Evolutionary conservation across 1,140 invertebrate species (phyloP).

Genomic region (Antheraea pernyi): DNA sequence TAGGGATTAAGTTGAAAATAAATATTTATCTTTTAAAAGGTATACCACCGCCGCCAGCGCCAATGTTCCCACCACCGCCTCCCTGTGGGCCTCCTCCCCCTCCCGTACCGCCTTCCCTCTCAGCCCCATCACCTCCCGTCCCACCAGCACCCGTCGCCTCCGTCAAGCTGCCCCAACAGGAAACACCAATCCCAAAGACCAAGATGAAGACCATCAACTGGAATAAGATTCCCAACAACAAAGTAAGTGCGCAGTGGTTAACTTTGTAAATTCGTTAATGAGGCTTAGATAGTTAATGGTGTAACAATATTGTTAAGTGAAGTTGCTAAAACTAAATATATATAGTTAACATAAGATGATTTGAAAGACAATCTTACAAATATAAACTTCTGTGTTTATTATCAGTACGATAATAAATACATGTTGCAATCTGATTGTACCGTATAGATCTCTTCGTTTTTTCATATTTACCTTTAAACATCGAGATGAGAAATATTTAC

Average conservation of each 20-base stretch:
- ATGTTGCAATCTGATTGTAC: too few species aligned
- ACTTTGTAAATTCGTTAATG: too few species aligned
- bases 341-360: too few species aligned
- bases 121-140: conserved; percentile 60
- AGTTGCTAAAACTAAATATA: too few species aligned
- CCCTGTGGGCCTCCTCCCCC: conserved; percentile 52
- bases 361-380: too few species aligned
- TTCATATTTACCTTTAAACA: too few species aligned
- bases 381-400: too few species aligned
- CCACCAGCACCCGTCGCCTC: conserved; percentile 86
- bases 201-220: conserved; percentile 98
- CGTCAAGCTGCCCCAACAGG: conserved; percentile 90
- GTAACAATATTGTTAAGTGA: too few species aligned
- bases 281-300: too few species aligned
- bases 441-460: too few species aligned
- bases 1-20: background rate
- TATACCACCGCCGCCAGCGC: conserved; percentile 69
- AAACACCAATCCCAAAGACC: conserved; percentile 92
- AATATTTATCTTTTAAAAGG: conserved; percentile 11
- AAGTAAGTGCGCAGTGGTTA: conserved; percentile 77
- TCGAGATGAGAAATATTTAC: too few species aligned
- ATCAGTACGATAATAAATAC: too few species aligned
- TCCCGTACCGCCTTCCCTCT: conserved; percentile 61
- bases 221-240: conserved; percentile 94
- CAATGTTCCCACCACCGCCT: conserved; percentile 70